Base-by-base conservation (phyloP, 2,888 invertebrate genomes). In the Oligia strigilis region DNA sequence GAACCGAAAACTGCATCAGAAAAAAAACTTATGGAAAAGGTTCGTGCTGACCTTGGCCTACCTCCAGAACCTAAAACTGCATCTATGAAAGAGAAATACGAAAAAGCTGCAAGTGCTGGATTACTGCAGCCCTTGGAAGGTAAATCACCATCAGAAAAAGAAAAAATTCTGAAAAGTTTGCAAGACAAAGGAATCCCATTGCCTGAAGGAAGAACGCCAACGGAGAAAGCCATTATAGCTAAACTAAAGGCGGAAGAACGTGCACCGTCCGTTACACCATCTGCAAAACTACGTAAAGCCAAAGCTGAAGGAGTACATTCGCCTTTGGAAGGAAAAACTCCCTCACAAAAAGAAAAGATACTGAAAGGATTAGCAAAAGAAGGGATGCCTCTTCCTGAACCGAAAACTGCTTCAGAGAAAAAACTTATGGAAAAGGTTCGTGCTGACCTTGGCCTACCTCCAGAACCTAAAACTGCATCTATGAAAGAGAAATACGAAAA, bases 1-100 rank as follows among this genome's bases (percentile, higher is more conserved):
- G 91, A 91, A 71, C 92, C 78, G 0, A 91, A 91, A 88, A 92
- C 92, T 3, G 36, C 29, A 3, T 64, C 62, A 3, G 29, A 64
- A 9, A 64, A 62, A 62, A 62, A 29, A 6, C 29, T 62, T 1
- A 62, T 62, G 1, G 29, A 29, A 0, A 62, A 62, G 29, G 62
- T 62, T 5, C 62, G 62, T 2, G 29, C n/a, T 29, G 62, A 62
- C 2, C 13, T 62, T 5, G 62, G 29, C 1, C 29, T 62, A 2
- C 62, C 62, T 29, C 62, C 29, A 13, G 62, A 62, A 62, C 62
- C 62, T 29, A 62, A 62, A 17, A 64, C 62, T 29, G 29, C 14
- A 29, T 62, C 62, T 0, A 62, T 62, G 62, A 62, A 62, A 29
- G 29, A 62, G 2, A 62, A 14, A 6, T 29, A 62, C 13, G 62